Evolutionary conservation across 2,113 vertebrate species (phyloP).

Genomic region (Puffinus mauretanicus): DNA sequence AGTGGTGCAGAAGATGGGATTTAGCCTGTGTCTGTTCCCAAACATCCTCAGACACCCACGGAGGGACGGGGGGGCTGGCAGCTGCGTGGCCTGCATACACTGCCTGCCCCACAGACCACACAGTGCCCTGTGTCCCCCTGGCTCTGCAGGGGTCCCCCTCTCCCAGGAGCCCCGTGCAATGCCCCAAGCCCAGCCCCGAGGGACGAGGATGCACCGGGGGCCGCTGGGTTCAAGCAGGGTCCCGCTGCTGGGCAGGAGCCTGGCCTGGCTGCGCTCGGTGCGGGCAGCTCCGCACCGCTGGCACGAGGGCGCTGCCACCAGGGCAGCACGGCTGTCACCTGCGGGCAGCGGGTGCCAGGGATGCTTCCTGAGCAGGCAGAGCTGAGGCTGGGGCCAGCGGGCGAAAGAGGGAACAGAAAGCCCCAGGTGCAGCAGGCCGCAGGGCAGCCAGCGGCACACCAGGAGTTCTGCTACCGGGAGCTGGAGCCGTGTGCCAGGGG

Average conservation of each 20-base stretch:
- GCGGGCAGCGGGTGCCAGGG: rapidly evolving
- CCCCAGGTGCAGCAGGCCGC: neutral
- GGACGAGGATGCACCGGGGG: neutral
- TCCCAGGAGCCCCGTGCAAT: neutral
- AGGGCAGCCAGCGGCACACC: neutral
- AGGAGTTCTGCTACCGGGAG: neutral
- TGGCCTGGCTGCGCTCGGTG: neutral
- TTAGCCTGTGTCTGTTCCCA: neutral
- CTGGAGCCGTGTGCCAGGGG: neutral
- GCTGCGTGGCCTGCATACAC: neutral
- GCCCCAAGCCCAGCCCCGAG: neutral
- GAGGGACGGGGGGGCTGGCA: neutral
- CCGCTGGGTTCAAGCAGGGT: neutral
- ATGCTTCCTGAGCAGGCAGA: neutral
- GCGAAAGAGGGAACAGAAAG: conserved; percentile 31
- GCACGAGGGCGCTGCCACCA: neutral
- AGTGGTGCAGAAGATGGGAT: neutral
- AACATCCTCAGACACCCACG: neutral
- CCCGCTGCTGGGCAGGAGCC: neutral
- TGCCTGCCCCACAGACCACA: neutral
- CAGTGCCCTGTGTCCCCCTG: rapidly evolving
- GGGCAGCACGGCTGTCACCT: neutral
- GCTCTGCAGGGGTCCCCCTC: neutral
- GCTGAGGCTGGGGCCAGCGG: rapidly evolving
- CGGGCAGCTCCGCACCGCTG: rapidly evolving